Evolutionary conservation across 1,140 invertebrate genomes (phyloP), one percentile per base, ranked within the genome.

Genomic region (Scaptomyza hsui): DNA sequence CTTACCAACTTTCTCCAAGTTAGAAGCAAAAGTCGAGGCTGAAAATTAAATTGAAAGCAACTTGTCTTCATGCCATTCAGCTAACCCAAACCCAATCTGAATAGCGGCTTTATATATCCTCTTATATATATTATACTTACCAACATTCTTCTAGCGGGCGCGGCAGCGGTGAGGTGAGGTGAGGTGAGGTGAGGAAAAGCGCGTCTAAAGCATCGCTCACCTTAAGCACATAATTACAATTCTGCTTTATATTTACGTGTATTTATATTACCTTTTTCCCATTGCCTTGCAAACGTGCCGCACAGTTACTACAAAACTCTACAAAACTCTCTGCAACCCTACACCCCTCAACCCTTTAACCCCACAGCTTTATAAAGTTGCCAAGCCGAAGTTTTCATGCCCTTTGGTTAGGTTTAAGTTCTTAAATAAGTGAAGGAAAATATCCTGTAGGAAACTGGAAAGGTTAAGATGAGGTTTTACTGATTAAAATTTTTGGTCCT

Each of bases 161-260:
- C 24, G 24, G 24, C 9, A n/a, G n/a, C n/a, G n/a, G n/a, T n/a
- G n/a, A n/a, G n/a, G n/a, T n/a, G 52, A 13, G 13, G 57, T 35
- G 35, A n/a, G n/a, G n/a, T n/a, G n/a, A n/a, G n/a, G n/a, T n/a
- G 19, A 35, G 41, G 26, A 7, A 10, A 44, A 35, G 56, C 49
- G 48, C 39, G 45, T 42, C 47, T 29, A 26, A 41, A 52, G 70
- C 82, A 86, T 88, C 77, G 78, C 75, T 86, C 82, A 88, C 78
- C 74, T 78, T 81, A 88, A 88, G 78, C 82, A 86, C 82, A 86
- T 86, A 86, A 86, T 86, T 86, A 86, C 82, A 86, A 86, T 86
- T 86, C 82, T 82, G 83, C 70, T 78, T 86, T 86, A 69, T 88
- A 86, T 81, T 88, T 88, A 85, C 80, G 76, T 85, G 62, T 83